Evolutionary conservation across 2,797 vertebrate genomes (phyloP).

Genomic region (Notolabrus celidotus): DNA sequence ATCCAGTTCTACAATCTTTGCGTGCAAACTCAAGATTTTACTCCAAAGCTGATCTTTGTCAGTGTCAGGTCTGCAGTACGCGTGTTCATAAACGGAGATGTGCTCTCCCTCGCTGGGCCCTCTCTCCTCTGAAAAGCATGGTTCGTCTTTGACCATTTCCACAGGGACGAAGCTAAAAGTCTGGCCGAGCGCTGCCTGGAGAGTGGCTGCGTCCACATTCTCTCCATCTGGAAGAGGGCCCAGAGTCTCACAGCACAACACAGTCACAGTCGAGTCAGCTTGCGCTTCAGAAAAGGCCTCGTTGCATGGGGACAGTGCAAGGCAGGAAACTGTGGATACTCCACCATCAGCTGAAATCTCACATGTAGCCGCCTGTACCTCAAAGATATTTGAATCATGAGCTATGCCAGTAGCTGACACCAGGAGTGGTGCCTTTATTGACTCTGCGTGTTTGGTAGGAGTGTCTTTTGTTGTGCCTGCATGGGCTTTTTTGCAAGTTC

Average conservation of each 20-base stretch:
- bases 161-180: conserved; percentile 58
- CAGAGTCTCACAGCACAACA: conserved; percentile 52
- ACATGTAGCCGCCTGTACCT: conserved; percentile 22
- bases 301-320: background rate
- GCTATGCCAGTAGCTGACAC: conserved; percentile 1
- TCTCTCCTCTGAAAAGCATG: conserved; percentile 48
- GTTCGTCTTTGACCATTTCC: conserved; percentile 26
- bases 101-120: conserved; percentile 50
- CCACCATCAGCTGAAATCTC: conserved; percentile 19
- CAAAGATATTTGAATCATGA: conserved; percentile 17
- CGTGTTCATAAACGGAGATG: conserved; percentile 84
- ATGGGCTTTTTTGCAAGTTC: conserved; percentile 15
- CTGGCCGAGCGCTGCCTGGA: conserved; percentile 45
- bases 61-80: conserved; percentile 86
- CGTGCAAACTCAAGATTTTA: conserved; percentile 87
- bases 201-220: conserved; percentile 12
- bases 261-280: conserved; percentile 32
- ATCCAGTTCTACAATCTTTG: conserved; percentile 88
- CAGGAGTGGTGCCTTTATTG: conserved; percentile 16
- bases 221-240: background rate
- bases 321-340: background rate
- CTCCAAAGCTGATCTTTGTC: conserved; percentile 89
- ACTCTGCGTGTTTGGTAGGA: conserved; percentile 8
- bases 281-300: conserved; percentile 24
- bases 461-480: background rate